Evolutionary conservation across 1,140 invertebrate species (phyloP).

Genomic region (Lordiphosa collinella): DNA sequence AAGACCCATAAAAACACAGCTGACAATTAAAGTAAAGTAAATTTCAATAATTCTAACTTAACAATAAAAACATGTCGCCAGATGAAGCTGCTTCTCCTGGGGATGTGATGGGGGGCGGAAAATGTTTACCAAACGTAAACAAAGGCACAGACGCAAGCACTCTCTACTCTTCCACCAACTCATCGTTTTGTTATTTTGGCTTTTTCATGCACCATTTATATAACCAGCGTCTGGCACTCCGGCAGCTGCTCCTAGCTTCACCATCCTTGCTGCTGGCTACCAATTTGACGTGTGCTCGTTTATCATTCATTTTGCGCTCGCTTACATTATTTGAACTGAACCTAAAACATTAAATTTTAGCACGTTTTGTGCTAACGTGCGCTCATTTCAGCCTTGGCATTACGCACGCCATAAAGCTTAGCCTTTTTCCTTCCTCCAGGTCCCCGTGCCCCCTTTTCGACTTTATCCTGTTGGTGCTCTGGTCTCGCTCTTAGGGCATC

Average conservation of each 20-base stretch:
- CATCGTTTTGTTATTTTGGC: constrained; percentile 71
- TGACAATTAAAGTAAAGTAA: constrained; percentile 53
- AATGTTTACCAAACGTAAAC: constrained; percentile 68
- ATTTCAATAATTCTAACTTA: constrained; percentile 75
- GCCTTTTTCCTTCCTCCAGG: constrained; percentile 36
- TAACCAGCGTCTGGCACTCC: constrained; percentile 48
- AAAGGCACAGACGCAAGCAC: constrained; percentile 7
- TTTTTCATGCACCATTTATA: constrained; percentile 77
- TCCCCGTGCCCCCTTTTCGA: background rate
- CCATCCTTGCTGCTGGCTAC: constrained; percentile 20
- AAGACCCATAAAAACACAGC: constrained; percentile 63
- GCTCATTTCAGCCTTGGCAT: constrained; percentile 66
- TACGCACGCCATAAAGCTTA: constrained; percentile 79
- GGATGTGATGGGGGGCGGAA: background rate
- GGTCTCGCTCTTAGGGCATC: constrained; percentile 19
- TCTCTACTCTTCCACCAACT: background rate
- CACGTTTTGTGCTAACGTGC: constrained; percentile 71
- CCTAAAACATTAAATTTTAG: constrained; percentile 72
- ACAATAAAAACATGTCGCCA: constrained; percentile 36
- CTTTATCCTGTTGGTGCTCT: background rate
- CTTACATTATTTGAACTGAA: constrained; percentile 67
- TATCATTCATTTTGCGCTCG: constrained; percentile 78
- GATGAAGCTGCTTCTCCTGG: background rate
- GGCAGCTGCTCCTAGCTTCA: constrained; percentile 49
- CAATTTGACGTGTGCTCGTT: constrained; percentile 78